phyloP scores from a whole-genome alignment of 2,113 vertebrate species.

The Nannospalax galili region DNA sequence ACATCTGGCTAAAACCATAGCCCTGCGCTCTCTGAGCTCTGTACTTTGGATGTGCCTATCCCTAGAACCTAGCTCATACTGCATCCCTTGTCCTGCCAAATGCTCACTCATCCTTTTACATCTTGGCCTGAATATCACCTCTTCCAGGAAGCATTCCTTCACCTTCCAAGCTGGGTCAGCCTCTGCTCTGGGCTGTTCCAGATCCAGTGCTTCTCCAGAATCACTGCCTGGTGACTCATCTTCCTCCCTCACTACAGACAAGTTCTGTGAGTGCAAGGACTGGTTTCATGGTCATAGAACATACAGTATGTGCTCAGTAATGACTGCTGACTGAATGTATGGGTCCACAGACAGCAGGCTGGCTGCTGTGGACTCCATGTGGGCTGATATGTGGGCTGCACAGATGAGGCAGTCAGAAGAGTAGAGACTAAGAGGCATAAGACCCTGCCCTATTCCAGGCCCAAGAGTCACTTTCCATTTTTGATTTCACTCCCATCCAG shows the following conservation, averaged over 20 bases:
- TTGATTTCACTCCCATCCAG: neutral
- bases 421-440: fast-evolving
- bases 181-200: neutral
- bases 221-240: neutral
- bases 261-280: neutral
- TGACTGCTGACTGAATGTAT: neutral
- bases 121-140: neutral
- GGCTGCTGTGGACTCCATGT: neutral
- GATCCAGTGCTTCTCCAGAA: neutral
- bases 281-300: neutral
- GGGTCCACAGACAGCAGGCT: neutral
- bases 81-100: neutral
- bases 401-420: neutral
- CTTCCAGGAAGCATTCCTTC: neutral
- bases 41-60: neutral
- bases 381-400: neutral
- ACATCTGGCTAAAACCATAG: neutral
- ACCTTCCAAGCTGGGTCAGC: neutral
- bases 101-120: neutral
- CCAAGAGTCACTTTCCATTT: neutral
- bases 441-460: neutral
- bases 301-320: neutral
- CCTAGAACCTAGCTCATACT: neutral
- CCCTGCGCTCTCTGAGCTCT: neutral
- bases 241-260: neutral